A percentile compares a stretch with the other conserved stretches of the same genome.
Conservation (phyloP, 2,113 vertebrate species). For the Trogon melanurus region DNA sequence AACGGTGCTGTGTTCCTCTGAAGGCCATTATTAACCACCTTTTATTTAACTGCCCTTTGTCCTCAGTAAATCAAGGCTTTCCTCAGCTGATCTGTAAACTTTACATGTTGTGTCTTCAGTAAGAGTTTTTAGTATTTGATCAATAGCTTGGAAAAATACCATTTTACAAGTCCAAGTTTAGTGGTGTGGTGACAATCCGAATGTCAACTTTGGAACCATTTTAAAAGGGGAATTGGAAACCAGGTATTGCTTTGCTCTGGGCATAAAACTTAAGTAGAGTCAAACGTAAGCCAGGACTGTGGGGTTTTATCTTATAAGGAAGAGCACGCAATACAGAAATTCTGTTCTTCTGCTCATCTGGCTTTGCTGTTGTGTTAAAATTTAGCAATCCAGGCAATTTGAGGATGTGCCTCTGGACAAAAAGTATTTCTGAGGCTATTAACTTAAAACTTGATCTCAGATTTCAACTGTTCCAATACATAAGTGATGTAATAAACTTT, state of each 20-base stretch:
- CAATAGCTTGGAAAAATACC: background rate
- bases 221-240: background rate
- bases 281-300: background rate
- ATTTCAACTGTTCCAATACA: background rate
- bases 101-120: background rate
- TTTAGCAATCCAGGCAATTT: background rate
- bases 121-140: background rate
- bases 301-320: background rate
- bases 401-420: background rate
- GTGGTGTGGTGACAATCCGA: background rate
- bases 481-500: no score
- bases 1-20: background rate
- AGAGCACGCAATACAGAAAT: rapidly evolving
- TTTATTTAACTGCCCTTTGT: background rate
- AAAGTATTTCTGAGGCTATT: background rate
- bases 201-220: background rate
- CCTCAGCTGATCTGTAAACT: background rate
- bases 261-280: background rate
- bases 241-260: background rate
- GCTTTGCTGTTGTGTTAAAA: background rate
- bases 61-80: background rate
- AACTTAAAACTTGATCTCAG: no score
- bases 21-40: background rate
- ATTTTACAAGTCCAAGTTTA: background rate
- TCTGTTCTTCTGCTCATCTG: background rate